Evolutionary conservation across 2,888 invertebrate genomes (phyloP).

Genomic region (Cantharis rustica): DNA sequence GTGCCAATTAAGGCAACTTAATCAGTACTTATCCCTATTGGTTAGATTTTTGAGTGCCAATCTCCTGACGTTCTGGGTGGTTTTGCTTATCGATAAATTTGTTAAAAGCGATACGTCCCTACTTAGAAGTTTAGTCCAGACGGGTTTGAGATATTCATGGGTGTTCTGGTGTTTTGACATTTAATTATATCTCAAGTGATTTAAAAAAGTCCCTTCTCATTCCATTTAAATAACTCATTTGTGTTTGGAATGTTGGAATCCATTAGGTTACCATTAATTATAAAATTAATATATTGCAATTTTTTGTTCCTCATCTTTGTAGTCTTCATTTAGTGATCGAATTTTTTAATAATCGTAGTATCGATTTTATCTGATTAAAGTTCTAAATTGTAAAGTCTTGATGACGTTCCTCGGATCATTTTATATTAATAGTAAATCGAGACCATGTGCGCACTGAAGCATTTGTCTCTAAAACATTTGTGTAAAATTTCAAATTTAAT

Average conservation of each 20-base stretch:
- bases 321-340: neutral
- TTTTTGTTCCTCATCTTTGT: neutral
- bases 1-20: constrained; percentile 7
- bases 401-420: too few relatives aligned
- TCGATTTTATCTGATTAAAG: neutral
- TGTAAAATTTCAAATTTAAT: too few relatives aligned
- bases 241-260: neutral
- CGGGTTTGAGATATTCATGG: neutral
- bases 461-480: too few relatives aligned
- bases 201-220: neutral
- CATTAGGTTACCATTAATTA: neutral
- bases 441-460: too few relatives aligned
- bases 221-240: neutral
- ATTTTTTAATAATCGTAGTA: neutral
- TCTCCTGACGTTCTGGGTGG: constrained; percentile 7
- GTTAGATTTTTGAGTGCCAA: neutral
- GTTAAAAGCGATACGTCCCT: constrained; percentile 1
- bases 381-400: too few relatives aligned
- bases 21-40: neutral
- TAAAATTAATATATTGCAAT: neutral
- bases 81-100: neutral
- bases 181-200: constrained; percentile 2
- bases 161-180: constrained; percentile 4
- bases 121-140: neutral
- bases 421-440: too few relatives aligned